Conservation (phyloP, 2,888 invertebrate species). For the Crossocerus cetratus region DNA sequence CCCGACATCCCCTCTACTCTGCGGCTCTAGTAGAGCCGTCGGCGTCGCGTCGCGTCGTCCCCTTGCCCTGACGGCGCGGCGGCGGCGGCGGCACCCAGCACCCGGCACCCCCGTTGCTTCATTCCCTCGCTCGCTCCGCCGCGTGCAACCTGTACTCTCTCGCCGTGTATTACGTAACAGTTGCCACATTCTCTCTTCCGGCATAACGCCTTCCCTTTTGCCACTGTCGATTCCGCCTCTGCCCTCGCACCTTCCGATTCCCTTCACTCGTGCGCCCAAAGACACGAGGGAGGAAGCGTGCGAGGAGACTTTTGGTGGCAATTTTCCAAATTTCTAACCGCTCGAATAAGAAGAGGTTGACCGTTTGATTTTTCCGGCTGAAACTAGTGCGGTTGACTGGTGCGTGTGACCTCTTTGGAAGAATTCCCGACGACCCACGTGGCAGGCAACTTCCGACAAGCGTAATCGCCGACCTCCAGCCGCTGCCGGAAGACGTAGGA, state of each 20-base stretch:
- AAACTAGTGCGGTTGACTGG: conserved; percentile 11
- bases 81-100: no score
- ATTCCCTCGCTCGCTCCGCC: not conserved
- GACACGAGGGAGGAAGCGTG: no score
- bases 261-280: not conserved
- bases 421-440: conserved; percentile 47
- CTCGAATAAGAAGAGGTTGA: not conserved
- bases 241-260: conserved; percentile 3
- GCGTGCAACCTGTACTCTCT: conserved; percentile 38
- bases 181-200: conserved; percentile 37
- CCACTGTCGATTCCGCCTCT: not conserved
- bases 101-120: conserved; percentile 19
- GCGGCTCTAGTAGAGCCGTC: not conserved
- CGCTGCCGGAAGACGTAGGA: conserved; percentile 72
- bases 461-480: conserved; percentile 65
- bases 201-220: conserved; percentile 24
- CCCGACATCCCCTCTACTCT: conserved; percentile 1
- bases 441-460: conserved; percentile 68
- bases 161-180: conserved; percentile 53
- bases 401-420: conserved; percentile 23
- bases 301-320: no score
- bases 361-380: not conserved
- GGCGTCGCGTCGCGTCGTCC: not conserved
- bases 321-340: no score
- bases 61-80: conserved; percentile 10